These are phyloP conservation scores for Smittia aterrima DNA, from an alignment of 2,888 invertebrate genomes.

Conservation along the genomic window DNA sequence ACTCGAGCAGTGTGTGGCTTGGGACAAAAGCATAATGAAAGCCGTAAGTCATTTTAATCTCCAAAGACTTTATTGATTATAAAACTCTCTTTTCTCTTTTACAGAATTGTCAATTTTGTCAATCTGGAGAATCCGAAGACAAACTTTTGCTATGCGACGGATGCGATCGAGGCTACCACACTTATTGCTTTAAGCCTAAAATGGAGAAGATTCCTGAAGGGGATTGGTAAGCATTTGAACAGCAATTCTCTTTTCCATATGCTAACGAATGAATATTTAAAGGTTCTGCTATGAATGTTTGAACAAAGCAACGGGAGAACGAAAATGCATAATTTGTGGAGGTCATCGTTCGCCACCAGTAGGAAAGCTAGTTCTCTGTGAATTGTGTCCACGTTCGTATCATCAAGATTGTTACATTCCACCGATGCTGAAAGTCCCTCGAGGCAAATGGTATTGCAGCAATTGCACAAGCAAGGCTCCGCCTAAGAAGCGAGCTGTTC, in stretches of 20 bases:
- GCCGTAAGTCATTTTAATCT: constrained; percentile 85
- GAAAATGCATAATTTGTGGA: constrained; percentile 94
- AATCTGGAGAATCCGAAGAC: constrained; percentile 93
- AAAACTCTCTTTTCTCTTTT: constrained; percentile 45
- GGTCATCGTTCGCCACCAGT: constrained; percentile 60
- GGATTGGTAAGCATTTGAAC: constrained; percentile 73
- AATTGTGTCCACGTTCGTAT: constrained; percentile 86
- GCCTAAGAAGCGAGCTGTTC: constrained; percentile 64
- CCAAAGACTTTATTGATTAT: no score
- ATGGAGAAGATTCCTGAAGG: constrained; percentile 97
- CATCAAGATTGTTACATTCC: constrained; percentile 93
- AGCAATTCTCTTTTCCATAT: constrained; percentile 18
- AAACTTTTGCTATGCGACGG: constrained; percentile 93
- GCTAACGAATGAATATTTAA: not conserved
- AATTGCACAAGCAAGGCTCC: constrained; percentile 84
- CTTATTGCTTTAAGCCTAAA: constrained; percentile 96
- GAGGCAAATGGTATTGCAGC: constrained; percentile 86
- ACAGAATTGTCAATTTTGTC: constrained; percentile 97
- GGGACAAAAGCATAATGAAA: constrained; percentile 99
- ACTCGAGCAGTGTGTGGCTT: constrained; percentile 88
- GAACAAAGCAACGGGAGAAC: constrained; percentile 87
- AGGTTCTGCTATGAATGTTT: constrained; percentile 96
- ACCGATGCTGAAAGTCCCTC: constrained; percentile 73
- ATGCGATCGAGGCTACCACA: constrained; percentile 98
- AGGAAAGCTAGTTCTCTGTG: constrained; percentile 76